These are phyloP conservation scores for Patella pellucida DNA, from an alignment of 2,888 invertebrate species.

Conservation along the genomic window DNA sequence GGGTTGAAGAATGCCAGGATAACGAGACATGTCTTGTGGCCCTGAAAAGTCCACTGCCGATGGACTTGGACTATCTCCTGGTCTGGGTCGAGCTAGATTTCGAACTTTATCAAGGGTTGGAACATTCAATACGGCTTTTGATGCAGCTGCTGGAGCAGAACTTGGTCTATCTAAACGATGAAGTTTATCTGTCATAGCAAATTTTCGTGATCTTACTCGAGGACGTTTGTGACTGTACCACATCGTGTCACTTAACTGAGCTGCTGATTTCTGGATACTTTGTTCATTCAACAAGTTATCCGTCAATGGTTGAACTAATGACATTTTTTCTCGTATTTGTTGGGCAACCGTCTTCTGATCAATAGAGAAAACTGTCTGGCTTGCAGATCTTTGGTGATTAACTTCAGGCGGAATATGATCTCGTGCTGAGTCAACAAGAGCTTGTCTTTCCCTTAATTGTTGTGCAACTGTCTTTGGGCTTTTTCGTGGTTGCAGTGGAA, in stretches of 20 bases:
- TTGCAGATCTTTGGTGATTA: background rate
- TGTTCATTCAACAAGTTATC: slow-evolving; percentile 38
- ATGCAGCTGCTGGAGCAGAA: slow-evolving; percentile 5
- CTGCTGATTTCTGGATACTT: too few relatives aligned
- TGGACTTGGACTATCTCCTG: too few relatives aligned
- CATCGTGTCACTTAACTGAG: too few relatives aligned
- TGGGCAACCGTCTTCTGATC: background rate
- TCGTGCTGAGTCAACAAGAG: background rate
- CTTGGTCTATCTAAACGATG: slow-evolving; percentile 20
- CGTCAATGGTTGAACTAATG: background rate
- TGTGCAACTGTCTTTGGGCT: background rate
- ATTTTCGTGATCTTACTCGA: slow-evolving; percentile 15
- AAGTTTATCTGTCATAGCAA: slow-evolving; percentile 32
- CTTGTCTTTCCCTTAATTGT: background rate
- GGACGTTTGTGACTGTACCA: too few relatives aligned
- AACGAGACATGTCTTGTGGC: background rate
- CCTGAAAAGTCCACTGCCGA: background rate
- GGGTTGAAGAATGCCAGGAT: background rate
- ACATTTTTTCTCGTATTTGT: background rate
- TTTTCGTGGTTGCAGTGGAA: background rate
- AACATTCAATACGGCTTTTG: slow-evolving; percentile 45
- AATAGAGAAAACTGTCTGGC: background rate
- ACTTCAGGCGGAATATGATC: too few relatives aligned
- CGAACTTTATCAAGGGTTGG: slow-evolving; percentile 34
- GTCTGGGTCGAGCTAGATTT: background rate